Percentiles rank a stretch among this genome's conserved stretches.
Conservation (phyloP, 2,797 vertebrate species). For the Lithobates sylvaticus region DNA sequence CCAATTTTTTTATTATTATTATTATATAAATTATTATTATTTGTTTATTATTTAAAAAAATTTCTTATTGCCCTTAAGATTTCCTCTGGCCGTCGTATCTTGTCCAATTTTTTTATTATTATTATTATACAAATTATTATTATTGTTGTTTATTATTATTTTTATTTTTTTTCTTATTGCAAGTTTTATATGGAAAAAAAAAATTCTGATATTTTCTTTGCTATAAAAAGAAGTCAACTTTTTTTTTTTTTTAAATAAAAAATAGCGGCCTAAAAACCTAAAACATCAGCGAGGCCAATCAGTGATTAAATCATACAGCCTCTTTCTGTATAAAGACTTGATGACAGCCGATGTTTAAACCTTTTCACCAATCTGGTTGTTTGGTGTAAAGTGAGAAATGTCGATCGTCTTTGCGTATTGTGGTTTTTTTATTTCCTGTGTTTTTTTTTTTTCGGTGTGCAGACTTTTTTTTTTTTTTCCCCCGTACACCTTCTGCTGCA, state of each 20-base stretch:
- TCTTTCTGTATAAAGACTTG: not conserved
- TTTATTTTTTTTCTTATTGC: not conserved
- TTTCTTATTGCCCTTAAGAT: too few species aligned
- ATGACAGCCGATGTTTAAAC: not conserved
- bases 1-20: too few species aligned
- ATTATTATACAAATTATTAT: too few species aligned
- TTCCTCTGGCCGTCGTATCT: too few species aligned
- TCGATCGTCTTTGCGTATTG: not conserved
- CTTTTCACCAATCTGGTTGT: not conserved
- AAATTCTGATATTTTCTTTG: not conserved
- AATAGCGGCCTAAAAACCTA: too few species aligned
- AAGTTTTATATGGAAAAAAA: not conserved
- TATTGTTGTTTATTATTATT: too few species aligned
- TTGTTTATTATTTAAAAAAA: too few species aligned
- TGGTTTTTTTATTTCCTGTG: not conserved
- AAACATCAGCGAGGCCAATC: not conserved
- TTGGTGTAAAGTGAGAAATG: not conserved
- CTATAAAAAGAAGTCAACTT: not conserved
- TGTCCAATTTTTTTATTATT: too few species aligned
- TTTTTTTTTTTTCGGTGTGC: not conserved
- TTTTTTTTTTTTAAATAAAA: too few species aligned
- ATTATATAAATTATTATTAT: too few species aligned
- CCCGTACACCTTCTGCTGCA: not conserved
- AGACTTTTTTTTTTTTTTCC: not conserved
- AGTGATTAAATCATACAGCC: not conserved